Conservation (phyloP, 2,797 vertebrate genomes). For the Aulostomus chinensis region DNA sequence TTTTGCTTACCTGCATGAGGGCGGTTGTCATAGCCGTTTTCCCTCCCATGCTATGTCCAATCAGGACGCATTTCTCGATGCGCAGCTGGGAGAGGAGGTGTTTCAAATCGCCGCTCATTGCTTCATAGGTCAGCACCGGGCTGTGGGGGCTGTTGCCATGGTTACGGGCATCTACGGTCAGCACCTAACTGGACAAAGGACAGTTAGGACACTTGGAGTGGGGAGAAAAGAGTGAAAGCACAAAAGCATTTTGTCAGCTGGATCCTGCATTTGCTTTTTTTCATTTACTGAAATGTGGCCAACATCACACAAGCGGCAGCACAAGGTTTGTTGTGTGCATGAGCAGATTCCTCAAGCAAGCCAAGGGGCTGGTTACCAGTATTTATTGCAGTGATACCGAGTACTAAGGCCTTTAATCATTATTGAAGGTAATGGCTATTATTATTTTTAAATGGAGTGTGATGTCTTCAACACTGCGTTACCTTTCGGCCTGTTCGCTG, state of each 20-base stretch:
- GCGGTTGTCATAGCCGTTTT: conserved; percentile 92
- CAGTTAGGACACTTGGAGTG: conserved; percentile 72
- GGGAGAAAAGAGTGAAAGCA: conserved; percentile 12
- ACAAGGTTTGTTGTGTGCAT: no score
- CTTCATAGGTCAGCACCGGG: conserved; percentile 85
- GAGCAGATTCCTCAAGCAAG: no score
- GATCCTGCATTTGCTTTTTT: not conserved
- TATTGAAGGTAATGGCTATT: no score
- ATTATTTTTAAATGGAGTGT: not conserved
- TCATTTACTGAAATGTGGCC: not conserved
- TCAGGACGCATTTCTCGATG: conserved; percentile 86
- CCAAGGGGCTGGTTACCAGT: no score
- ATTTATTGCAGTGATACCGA: no score
- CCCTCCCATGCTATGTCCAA: conserved; percentile 98
- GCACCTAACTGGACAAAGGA: conserved; percentile 87
- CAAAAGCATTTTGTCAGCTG: not conserved
- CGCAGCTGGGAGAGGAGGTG: conserved; percentile 84
- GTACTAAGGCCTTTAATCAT: no score
- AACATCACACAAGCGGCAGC: not conserved
- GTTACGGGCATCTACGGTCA: conserved; percentile 95
- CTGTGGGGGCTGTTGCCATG: conserved; percentile 91
- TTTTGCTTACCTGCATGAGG: conserved; percentile 82
- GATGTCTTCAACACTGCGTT: conserved; percentile 61
- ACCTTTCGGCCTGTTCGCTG: conserved; percentile 89
- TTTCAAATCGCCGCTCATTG: conserved; percentile 87